A percentile compares a stretch with the other conserved stretches of the same genome.
phyloP scores from a whole-genome alignment of 2,888 invertebrate genomes.

The Pammene fasciana region DNA sequence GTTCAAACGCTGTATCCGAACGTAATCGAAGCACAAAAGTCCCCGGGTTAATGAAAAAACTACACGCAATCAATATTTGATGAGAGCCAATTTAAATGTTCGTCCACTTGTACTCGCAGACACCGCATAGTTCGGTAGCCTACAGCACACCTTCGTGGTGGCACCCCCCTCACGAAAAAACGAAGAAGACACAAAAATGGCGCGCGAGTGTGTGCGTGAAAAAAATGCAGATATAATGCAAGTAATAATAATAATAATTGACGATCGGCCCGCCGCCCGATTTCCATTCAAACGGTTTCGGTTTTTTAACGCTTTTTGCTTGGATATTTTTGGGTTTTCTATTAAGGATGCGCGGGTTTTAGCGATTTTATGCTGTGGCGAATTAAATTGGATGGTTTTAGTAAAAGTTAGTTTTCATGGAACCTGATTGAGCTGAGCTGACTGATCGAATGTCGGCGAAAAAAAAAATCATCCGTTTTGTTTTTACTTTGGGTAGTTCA shows the following conservation, averaged over 20 bases:
- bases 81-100: conserved; percentile 83
- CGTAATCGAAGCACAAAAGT: conserved; percentile 66
- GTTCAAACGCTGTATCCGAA: conserved; percentile 61
- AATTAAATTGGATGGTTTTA: not conserved
- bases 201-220: conserved; percentile 74
- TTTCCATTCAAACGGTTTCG: conserved; percentile 81
- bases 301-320: conserved; percentile 71
- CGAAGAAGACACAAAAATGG: conserved; percentile 79
- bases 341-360: conserved; percentile 74
- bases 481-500: too few relatives aligned
- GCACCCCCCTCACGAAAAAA: conserved; percentile 73
- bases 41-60: conserved; percentile 80
- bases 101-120: conserved; percentile 83
- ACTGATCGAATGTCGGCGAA: not conserved
- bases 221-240: conserved; percentile 82
- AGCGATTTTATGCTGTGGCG: conserved; percentile 50
- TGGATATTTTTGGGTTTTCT: conserved; percentile 80
- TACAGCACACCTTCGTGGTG: conserved; percentile 57
- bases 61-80: conserved; percentile 83
- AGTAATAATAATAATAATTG: conserved; percentile 84
- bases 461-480: too few relatives aligned
- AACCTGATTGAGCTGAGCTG: not conserved
- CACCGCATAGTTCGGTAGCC: conserved; percentile 78
- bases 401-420: conserved; percentile 4
- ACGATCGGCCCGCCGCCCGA: conserved; percentile 76